Evolutionary conservation across 2,888 invertebrate species (phyloP).

Genomic region (Cataglyphis cursor): DNA sequence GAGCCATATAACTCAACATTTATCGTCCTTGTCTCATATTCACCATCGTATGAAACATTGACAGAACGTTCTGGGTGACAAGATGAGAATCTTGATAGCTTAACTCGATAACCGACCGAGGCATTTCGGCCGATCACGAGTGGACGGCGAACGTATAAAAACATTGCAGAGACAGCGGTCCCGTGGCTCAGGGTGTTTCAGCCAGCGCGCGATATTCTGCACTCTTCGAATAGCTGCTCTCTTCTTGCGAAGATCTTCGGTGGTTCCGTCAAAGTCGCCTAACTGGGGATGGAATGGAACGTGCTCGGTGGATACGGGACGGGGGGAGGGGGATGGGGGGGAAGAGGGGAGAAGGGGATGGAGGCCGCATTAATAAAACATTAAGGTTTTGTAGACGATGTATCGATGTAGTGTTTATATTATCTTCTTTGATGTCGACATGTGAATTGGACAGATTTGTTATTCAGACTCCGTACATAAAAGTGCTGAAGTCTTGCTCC

Average conservation of each 20-base stretch:
- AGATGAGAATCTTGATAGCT: slow-evolving; percentile 70
- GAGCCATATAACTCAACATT: slow-evolving; percentile 3
- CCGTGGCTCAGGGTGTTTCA: slow-evolving; percentile 66
- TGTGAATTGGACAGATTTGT: slow-evolving; percentile 87
- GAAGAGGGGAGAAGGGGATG: slow-evolving; percentile 59
- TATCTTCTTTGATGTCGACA: slow-evolving; percentile 87
- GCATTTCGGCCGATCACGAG: slow-evolving; percentile 56
- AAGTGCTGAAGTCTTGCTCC: slow-evolving; percentile 86
- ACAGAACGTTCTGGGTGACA: slow-evolving; percentile 61
- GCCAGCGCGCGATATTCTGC: slow-evolving; percentile 65
- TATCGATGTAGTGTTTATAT: slow-evolving; percentile 87
- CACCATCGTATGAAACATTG: slow-evolving; percentile 14
- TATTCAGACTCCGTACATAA: slow-evolving; percentile 87
- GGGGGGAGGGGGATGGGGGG: not conserved
- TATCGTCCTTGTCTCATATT: slow-evolving; percentile 25
- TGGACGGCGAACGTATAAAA: slow-evolving; percentile 59
- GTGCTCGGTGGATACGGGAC: slow-evolving; percentile 64
- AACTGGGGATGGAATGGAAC: slow-evolving; percentile 73
- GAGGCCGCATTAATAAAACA: slow-evolving; percentile 86
- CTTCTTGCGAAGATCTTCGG: slow-evolving; percentile 62
- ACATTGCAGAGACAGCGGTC: slow-evolving; percentile 9
- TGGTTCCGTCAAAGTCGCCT: slow-evolving; percentile 18
- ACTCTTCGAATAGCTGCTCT: slow-evolving; percentile 59
- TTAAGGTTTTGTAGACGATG: slow-evolving; percentile 87
- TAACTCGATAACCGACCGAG: slow-evolving; percentile 65